These are phyloP conservation scores for Eupithecia subumbrata DNA, from an alignment of 2,888 invertebrate species.

Conservation along the genomic window DNA sequence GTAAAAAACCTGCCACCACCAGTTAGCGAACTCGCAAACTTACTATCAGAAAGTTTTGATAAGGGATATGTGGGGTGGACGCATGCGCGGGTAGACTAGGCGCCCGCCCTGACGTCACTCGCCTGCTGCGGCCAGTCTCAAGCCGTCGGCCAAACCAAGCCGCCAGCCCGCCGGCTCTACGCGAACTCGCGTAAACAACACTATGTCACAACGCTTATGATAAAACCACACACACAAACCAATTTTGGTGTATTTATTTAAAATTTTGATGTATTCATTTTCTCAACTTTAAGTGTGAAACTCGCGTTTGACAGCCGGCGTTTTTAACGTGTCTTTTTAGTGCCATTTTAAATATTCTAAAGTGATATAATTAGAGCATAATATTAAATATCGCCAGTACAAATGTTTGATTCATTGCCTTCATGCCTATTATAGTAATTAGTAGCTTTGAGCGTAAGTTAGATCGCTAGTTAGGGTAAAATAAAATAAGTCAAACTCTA, in stretches of 20 bases:
- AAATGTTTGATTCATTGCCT: conserved; percentile 78
- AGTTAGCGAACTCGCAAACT: conserved; percentile 41
- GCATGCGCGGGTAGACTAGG: conserved; percentile 49
- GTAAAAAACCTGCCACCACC: conserved; percentile 42
- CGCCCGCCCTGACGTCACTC: conserved; percentile 61
- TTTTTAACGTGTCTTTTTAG: conserved; percentile 77
- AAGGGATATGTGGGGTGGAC: conserved; percentile 40
- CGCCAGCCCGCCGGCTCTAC: conserved; percentile 60
- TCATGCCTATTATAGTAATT: conserved; percentile 71
- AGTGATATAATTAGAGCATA: conserved; percentile 70
- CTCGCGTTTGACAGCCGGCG: conserved; percentile 35
- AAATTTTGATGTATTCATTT: conserved; percentile 77
- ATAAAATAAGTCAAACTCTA: conserved; percentile 36
- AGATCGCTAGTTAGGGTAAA: conserved; percentile 73
- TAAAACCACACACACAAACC: conserved; percentile 46
- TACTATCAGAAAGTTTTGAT: conserved; percentile 45
- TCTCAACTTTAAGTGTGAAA: conserved; percentile 48
- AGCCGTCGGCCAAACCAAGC: conserved; percentile 56
- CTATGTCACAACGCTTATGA: conserved; percentile 49
- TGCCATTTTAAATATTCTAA: conserved; percentile 74
- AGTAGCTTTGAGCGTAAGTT: conserved; percentile 68
- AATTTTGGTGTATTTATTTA: conserved; percentile 68
- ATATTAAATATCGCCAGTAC: conserved; percentile 78
- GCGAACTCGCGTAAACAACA: conserved; percentile 68
- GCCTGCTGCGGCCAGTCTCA: conserved; percentile 56